These are phyloP conservation scores for Mycteria americana DNA, from an alignment of 2,797 vertebrate species.

Conservation along the genomic window DNA sequence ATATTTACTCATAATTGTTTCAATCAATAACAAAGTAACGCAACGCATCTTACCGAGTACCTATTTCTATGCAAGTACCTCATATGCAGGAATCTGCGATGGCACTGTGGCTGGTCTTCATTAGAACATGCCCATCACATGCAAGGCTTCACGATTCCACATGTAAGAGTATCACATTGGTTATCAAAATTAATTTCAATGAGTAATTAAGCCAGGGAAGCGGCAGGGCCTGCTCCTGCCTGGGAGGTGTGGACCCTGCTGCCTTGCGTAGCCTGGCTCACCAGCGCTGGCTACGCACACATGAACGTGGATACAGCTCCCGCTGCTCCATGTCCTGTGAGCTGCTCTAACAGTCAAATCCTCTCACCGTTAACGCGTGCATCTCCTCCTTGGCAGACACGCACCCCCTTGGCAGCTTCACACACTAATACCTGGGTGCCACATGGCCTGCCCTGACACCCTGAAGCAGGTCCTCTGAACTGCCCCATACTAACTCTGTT, in stretches of 20 bases:
- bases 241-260: background rate
- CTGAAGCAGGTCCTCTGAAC: too few relatives aligned
- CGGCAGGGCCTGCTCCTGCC: background rate
- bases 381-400: background rate
- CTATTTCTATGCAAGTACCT: background rate
- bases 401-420: background rate
- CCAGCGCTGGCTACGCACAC: rapidly evolving
- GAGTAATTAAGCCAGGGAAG: background rate
- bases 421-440: rapidly evolving
- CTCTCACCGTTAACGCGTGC: rapidly evolving
- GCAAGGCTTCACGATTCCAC: background rate
- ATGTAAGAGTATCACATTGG: background rate
- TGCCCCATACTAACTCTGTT: background rate
- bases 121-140: background rate
- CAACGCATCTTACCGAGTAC: rapidly evolving
- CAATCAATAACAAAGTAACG: background rate
- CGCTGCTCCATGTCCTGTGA: background rate
- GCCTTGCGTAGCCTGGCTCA: rapidly evolving
- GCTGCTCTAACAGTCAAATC: background rate
- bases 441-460: background rate
- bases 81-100: background rate
- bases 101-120: background rate
- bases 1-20: background rate
- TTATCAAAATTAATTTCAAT: background rate
- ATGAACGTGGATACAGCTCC: background rate